Base-by-base conservation (phyloP, 2,797 vertebrate genomes). In the Tinamus major region DNA sequence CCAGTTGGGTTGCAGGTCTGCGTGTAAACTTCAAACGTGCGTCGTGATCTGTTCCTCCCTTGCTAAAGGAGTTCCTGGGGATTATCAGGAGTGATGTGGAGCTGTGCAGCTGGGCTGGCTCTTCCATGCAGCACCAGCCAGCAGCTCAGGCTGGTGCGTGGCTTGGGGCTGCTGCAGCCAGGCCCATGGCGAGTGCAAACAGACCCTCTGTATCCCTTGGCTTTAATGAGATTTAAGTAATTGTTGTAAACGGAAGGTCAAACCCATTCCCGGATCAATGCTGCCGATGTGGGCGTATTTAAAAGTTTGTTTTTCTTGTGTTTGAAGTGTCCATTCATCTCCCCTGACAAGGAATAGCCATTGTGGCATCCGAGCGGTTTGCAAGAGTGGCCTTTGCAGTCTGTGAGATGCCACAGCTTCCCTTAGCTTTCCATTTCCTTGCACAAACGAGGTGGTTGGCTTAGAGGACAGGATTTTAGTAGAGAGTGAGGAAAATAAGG, bases 321-420 rank as follows among this genome's bases (percentile, higher is more conserved):
- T 92, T 80, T 95, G 81, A 84, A 85, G 84, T 61, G 89, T 82
- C 87, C 77, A 86, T 87, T 95, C 88, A 13, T 89, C 80, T 44
- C 49, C 78, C 72, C 7, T 72, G 87, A 82, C 64, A 87, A 46
- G 83, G 76, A 94, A 71, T 10, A 63, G 93, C 71, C 35, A 59
- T 58, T 69, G 56, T 33, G 81, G 91, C 71, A 62, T 19, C 62
- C 27, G 53, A 27, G 74, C 2, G 78, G 88, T 90, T 92, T 78
- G 29, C 74, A 58, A 5, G 18, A 67, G 91, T 3, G 49, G 42
- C 5, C 63, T 48, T 9, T 86, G 89, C 64, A 93, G 81, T 29
- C 88, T 27, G 69, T 74, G 62, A 46, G 53, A 55, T 75, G 87
- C 96, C 95, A 55, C 91, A n/a, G 79, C 77, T 92, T 87, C 94